A percentile compares a stretch with the other conserved stretches of the same genome.
These are phyloP conservation scores for Phainopepla nitens DNA, from an alignment of 2,113 vertebrate species.

Conservation along the genomic window DNA sequence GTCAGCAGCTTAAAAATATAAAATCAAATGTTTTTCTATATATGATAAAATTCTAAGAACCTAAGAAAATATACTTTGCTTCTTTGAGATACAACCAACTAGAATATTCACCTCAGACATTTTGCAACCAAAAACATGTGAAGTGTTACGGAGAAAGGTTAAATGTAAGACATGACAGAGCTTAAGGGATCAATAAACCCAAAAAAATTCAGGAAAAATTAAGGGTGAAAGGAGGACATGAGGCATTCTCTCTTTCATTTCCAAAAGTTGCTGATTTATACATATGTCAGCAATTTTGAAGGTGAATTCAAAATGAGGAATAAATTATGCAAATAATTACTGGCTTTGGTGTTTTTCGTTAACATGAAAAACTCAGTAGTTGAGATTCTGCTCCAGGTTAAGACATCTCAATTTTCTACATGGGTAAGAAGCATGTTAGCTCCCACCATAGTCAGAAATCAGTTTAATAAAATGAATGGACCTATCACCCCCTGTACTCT, in stretches of 20 bases:
- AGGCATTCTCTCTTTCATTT: not conserved
- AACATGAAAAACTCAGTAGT: not conserved
- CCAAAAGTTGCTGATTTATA: not conserved
- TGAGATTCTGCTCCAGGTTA: not conserved
- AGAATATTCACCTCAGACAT: not conserved
- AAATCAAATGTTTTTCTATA: not conserved
- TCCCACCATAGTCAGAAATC: not conserved
- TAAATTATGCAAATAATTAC: not conserved
- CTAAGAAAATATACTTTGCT: not conserved
- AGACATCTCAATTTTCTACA: not conserved
- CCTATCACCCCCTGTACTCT: not conserved
- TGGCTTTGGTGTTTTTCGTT: not conserved
- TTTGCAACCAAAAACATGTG: not conserved
- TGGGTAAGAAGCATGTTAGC: not conserved
- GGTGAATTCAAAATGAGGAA: not conserved
- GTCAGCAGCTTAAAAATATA: not conserved
- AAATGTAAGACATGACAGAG: not conserved
- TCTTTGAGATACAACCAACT: not conserved
- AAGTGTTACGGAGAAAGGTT: not conserved
- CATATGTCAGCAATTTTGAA: not conserved
- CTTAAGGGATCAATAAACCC: not conserved
- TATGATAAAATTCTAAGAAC: not conserved
- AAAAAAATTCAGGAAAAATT: not conserved
- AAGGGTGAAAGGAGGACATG: not conserved
- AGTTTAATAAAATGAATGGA: not conserved